Percentiles rank a stretch among this genome's conserved stretches.
These are phyloP conservation scores for Orientallactaga bullata DNA, from an alignment of 2,113 vertebrate species.

Conservation along the genomic window DNA sequence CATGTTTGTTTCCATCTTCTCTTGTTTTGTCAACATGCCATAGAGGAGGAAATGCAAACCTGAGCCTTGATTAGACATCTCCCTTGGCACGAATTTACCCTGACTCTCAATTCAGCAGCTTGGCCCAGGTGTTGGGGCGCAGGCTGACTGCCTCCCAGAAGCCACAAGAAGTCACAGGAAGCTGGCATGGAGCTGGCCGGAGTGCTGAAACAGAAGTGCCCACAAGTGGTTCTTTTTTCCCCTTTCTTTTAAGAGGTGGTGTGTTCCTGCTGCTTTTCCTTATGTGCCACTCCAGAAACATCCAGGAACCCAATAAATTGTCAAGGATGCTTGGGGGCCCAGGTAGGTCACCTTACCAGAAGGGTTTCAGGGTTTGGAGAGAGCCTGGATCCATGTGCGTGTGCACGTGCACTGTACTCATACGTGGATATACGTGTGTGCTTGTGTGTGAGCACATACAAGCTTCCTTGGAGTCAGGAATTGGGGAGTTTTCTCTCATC, in stretches of 20 bases:
- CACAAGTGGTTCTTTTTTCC: too few species aligned
- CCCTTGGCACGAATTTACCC: slow-evolving; percentile 40
- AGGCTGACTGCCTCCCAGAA: neutral
- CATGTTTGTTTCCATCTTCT: slow-evolving; percentile 69
- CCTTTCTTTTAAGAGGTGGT: neutral
- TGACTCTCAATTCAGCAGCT: slow-evolving; percentile 47
- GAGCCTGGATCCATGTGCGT: neutral
- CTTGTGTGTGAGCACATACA: too few species aligned
- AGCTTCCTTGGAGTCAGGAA: neutral
- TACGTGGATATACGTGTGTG: neutral
- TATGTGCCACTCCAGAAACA: neutral
- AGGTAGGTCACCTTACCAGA: neutral
- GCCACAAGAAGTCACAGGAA: neutral
- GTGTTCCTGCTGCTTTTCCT: too few species aligned
- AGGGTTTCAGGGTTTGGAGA: neutral
- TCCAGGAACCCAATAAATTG: neutral
- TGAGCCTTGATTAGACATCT: slow-evolving; percentile 69
- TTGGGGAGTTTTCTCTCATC: neutral
- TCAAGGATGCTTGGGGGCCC: neutral
- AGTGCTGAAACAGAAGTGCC: neutral
- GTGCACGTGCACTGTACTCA: neutral
- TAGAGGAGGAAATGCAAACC: slow-evolving; percentile 70
- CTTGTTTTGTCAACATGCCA: slow-evolving; percentile 75
- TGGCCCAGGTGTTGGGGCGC: neutral
- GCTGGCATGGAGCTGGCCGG: neutral